These are phyloP conservation scores for Lepus townsendii DNA, from an alignment of 2,797 vertebrate species.

Conservation along the genomic window DNA sequence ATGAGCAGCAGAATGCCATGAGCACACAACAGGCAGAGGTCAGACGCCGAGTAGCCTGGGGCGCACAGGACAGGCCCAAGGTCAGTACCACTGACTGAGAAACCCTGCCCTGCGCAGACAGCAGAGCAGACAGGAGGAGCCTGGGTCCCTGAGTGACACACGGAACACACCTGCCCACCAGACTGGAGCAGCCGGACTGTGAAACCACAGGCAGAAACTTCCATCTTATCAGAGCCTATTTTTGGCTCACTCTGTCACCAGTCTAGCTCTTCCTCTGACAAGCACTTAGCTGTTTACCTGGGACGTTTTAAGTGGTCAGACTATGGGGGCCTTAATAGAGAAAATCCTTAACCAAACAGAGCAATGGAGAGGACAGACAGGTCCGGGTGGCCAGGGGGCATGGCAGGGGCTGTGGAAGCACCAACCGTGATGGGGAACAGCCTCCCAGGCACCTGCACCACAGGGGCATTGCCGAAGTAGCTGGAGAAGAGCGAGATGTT, in stretches of 20 bases:
- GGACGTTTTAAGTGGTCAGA: background rate
- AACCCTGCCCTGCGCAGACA: background rate
- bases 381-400: background rate
- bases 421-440: constrained; percentile 95
- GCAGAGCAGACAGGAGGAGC: background rate
- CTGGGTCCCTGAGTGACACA: background rate
- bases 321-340: background rate
- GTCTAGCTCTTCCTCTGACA: background rate
- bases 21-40: background rate
- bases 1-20: background rate
- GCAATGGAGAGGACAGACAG: too few relatives aligned
- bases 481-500: constrained; percentile 95
- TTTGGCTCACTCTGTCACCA: background rate
- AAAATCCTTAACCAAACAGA: background rate
- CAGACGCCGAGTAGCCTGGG: too few relatives aligned
- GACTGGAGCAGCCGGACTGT: background rate
- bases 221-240: background rate
- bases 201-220: background rate
- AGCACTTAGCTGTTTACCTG: background rate
- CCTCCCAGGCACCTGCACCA: constrained; percentile 96
- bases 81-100: background rate
- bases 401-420: background rate
- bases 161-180: background rate
- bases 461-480: constrained; percentile 93
- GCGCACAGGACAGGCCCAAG: background rate